Base-by-base conservation (phyloP, 92 coral and sea anemone genomes). In the Galaxea fascicularis region DNA sequence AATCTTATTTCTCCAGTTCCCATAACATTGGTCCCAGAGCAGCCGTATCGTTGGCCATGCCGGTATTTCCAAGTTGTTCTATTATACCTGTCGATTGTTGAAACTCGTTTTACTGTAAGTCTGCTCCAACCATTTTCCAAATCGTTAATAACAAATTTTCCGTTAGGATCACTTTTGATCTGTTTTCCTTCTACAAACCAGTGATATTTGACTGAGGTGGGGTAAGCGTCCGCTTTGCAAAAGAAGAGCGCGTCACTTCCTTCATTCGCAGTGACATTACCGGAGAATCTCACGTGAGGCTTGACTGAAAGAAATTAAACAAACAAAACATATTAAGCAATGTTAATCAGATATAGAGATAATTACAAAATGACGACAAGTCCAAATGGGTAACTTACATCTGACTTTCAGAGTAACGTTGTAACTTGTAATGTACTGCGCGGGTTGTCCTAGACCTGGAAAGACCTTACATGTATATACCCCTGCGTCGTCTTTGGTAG, bases 1-100 rank as follows among this genome's bases (percentile, higher is more conserved):
- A 70, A 73, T n/a, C 44, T 67, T 44, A 79, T 83, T 10, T 60
- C 63, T 63, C 96, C 96, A 79, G 78, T 71, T 9, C 94, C 96
- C 28, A 84, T 41, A 15, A 0, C 52, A 81, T 91, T 93, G 25
- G 58, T 76, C 0, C 85, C 96, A 21, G 90, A 88, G 82, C 96
- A 90, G 41, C 2, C 41, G 6, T 35, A 35, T 35, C 41, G 41
- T 6, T 35, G 41, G 25, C 87, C n/a, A n/a, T 35, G 41, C 22
- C 87, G 60, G 11, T 90, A 88, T 56, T 56, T 77, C 78, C 80
- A n/a, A n/a, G n/a, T n/a, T n/a, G n/a, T n/a, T n/a, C n/a, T n/a
- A n/a, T n/a, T n/a, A n/a, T n/a, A n/a, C n/a, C n/a, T n/a, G 7
- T 87, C 87, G 63, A 78, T 13, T 78, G 83, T 15, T 11, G 44